A percentile compares a stretch with the other conserved stretches of the same genome.
phyloP scores from a whole-genome alignment of 92 coral and sea anemone species.

The Porites lobata region DNA sequence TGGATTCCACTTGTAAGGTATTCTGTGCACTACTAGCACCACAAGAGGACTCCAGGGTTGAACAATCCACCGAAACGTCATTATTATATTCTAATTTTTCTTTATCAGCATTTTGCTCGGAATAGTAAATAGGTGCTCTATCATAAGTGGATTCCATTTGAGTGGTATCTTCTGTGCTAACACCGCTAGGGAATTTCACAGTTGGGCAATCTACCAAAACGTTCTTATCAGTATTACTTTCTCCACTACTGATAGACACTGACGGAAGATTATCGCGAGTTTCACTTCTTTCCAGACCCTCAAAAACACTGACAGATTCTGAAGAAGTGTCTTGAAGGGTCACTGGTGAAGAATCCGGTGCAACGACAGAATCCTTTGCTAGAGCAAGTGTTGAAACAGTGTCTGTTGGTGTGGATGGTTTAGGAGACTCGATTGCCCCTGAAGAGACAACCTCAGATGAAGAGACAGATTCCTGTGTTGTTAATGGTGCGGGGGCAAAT shows the following conservation, averaged over 20 bases:
- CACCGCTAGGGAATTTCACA: background rate
- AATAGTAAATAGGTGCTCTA: too few species aligned
- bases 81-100: background rate
- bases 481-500: background rate
- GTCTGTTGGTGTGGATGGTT: background rate
- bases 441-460: background rate
- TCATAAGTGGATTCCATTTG: background rate
- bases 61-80: background rate
- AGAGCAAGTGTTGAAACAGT: background rate
- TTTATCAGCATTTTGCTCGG: background rate
- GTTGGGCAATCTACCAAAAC: background rate
- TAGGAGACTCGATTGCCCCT: background rate
- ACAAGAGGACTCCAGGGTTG: background rate
- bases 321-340: background rate
- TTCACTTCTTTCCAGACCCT: too few species aligned
- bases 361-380: background rate
- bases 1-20: background rate
- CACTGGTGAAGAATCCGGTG: background rate
- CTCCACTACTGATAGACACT: background rate
- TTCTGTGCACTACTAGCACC: background rate
- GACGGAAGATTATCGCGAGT: background rate
- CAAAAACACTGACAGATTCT: background rate
- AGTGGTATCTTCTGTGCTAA: background rate
- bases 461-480: background rate
- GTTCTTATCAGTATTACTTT: background rate